These are phyloP conservation scores for Verasper variegatus DNA, from an alignment of 2,113 vertebrate species.

Conservation along the genomic window DNA sequence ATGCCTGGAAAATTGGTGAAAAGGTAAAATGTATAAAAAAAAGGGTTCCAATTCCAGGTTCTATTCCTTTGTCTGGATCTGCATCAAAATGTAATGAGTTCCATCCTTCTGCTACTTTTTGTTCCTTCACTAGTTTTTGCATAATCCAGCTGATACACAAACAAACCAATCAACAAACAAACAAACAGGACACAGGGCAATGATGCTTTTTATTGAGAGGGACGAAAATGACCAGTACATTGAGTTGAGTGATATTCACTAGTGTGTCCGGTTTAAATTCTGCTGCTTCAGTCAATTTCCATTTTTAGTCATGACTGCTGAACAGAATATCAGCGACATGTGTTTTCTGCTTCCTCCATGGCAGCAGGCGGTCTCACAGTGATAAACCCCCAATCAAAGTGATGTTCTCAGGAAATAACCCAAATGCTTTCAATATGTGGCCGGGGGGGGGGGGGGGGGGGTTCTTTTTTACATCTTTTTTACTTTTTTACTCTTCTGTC, in stretches of 20 bases:
- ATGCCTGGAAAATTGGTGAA: no score
- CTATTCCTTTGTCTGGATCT: no score
- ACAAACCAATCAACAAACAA: no score
- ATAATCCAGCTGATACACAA: no score
- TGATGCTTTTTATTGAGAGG: not conserved
- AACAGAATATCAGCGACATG: conserved; percentile 41
- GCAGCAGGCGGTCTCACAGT: conserved; percentile 28
- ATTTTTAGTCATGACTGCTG: conserved; percentile 17
- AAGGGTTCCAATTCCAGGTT: no score
- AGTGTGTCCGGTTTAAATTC: conserved; percentile 4
- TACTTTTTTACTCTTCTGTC: conserved; percentile 32
- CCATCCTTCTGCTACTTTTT: no score
- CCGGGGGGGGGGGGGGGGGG: conserved; percentile 18
- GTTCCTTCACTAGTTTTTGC: no score
- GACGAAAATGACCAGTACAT: not conserved
- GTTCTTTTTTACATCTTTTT: no score
- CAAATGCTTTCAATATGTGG: conserved; percentile 54
- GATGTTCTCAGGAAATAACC: conserved; percentile 54
- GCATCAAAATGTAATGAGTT: no score
- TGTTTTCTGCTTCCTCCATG: conserved; percentile 45
- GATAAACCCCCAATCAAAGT: conserved; percentile 54
- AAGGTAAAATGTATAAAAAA: no score
- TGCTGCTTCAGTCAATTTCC: not conserved
- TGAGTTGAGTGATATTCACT: not conserved
- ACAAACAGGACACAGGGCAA: no score